A percentile compares a stretch with the other conserved stretches of the same genome.
These are phyloP conservation scores for Acanthosoma haemorrhoidale DNA, from an alignment of 2,888 invertebrate species.

Conservation along the genomic window DNA sequence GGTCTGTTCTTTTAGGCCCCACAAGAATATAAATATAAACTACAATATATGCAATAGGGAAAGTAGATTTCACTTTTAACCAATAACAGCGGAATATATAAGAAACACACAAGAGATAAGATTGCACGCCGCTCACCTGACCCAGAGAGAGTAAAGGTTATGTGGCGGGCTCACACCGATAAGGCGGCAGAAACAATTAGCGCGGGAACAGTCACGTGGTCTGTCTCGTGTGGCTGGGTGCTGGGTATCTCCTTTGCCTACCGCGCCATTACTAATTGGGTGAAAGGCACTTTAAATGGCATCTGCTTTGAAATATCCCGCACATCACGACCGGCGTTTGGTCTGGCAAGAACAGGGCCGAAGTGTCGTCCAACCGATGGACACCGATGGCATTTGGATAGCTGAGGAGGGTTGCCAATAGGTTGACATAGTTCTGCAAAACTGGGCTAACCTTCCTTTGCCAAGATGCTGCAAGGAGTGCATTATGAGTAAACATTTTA, in stretches of 20 bases:
- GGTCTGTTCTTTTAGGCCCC: too few species aligned
- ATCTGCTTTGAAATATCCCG: not conserved
- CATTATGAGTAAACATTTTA: too few species aligned
- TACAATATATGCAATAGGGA: slow-evolving; percentile 1
- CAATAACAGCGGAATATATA: not conserved
- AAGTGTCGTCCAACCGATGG: not conserved
- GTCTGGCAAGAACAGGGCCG: not conserved
- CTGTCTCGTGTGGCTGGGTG: slow-evolving; percentile 7
- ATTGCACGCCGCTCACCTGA: slow-evolving; percentile 10
- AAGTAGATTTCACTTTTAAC: slow-evolving; percentile 4
- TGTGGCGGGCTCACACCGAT: not conserved
- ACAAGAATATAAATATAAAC: too few species aligned
- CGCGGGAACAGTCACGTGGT: slow-evolving; percentile 3
- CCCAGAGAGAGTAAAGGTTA: slow-evolving; percentile 1
- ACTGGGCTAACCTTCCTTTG: too few species aligned
- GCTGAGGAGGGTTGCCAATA: not conserved
- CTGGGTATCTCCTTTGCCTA: not conserved
- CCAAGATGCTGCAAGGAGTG: too few species aligned
- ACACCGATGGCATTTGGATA: not conserved
- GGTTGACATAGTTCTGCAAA: not conserved
- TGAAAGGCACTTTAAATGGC: not conserved
- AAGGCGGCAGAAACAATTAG: slow-evolving; percentile 6
- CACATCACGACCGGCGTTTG: not conserved
- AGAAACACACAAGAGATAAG: not conserved
- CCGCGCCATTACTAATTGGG: not conserved